Base-by-base conservation (phyloP, 2,797 vertebrate genomes). In the Falco columbarius region DNA sequence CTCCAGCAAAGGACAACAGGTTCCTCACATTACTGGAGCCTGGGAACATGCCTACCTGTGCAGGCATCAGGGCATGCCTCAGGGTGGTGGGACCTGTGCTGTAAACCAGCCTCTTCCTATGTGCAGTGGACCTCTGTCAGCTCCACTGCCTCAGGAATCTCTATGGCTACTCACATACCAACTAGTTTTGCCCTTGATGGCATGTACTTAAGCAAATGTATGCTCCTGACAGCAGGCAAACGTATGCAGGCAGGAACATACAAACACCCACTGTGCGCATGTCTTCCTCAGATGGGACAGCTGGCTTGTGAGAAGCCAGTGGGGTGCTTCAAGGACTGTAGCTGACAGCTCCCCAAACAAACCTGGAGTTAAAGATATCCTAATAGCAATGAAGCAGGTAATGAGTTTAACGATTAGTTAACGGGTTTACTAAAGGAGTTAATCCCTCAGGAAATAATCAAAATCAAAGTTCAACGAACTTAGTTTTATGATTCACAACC, bases 401-500 rank as follows among this genome's bases (percentile, higher is more conserved):
- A 93, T 80, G 65, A 89, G 62, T 68, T 59, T 85, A 81, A 80
- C 91, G 59, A 72, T 86, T 21, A 76, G 54, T 76, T 89, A 67
- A 94, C 58, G 36, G 40, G 55, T 90, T 97, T 89, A 77, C 56
- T 84, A 91, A 93, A 85, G 82, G 56, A 89, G 95, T 75, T 74
- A 62, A 94, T 92, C 71, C 59, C 76, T 92, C 52, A 86, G 68
- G 9, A 63, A 65, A 82, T 88, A 81, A 93, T 66, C 26, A 87
- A 94, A 96, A 92, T 38, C 83, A 51, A 68, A 85, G 94, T 94
- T 96, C 94, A 94, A 10, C 71, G 61, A 94, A 68, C 76, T 88
- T 55, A 72, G 62, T 47, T 72, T 58, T 66, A 76, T 92, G 83
- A 90, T 81, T 95, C 90, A 95, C 56, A 46, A 47, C 49, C 36